Evolutionary conservation across 2,888 invertebrate species (phyloP), one percentile per base, ranked within the genome.

Genomic region (Aleiodes testaceus): DNA sequence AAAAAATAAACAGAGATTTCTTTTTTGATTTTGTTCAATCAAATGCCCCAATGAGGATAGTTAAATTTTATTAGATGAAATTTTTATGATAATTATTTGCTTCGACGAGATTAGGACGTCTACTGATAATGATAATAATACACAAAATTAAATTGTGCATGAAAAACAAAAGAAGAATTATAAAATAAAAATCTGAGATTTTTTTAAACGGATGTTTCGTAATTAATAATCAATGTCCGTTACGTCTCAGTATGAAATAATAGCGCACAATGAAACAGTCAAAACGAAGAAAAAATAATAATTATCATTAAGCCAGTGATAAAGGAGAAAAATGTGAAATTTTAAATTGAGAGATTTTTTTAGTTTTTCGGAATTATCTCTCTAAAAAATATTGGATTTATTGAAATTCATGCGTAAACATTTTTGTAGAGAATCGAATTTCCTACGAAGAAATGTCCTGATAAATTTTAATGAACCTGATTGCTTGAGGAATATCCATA

Each of bases 71-170:
- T 36, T 36, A 36, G 9, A 36, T 36, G 9, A 36, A 36, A 36
- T 36, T 36, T 36, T 36, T 9, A 53, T 22, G 26, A 1, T n/a
- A 53, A 53, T 53, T 22, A 12, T 26, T 53, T 7, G n/a, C 7
- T 26, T 53, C 12, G 53, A 53, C 14, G 53, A 53, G 26, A 53
- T 20, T 53, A 22, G 22, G 53, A 53, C 53, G 53, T 53, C 26
- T 26, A 53, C 18, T 49, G 49, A 20, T 49, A 20, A 49, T 49
- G 18, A 9, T 49, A 11, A 36, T 20, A 49, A 49, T 16, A 16
- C 36, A 7, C 4, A 36, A 36, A 36, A 49, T 20, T 16, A 11
- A 49, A 49, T 49, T 53, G 53, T 26, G 53, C 26, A 26, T 7
- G 12, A 14, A 9, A 9, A 47, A 47, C 47, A 47, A 47, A 47